Percentiles rank a stretch among this genome's conserved stretches.
phyloP scores from a whole-genome alignment of 2,113 vertebrate genomes.

The Ranitomeya variabilis region DNA sequence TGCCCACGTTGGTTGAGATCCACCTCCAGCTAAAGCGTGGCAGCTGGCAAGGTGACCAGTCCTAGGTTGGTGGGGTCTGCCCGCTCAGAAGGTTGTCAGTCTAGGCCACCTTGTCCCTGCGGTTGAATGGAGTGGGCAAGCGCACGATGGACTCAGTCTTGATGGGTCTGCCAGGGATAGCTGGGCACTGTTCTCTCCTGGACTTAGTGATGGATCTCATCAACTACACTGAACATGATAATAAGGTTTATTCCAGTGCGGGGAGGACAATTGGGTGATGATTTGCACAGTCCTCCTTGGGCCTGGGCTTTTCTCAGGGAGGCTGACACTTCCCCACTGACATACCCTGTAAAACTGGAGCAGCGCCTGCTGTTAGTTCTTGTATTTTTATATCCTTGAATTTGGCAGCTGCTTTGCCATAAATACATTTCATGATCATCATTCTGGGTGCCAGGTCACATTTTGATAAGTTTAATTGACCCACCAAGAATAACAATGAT shows the following conservation, averaged over 20 bases:
- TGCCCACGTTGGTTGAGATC: too few relatives aligned
- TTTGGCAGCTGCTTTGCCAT: background rate
- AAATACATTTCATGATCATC: slow-evolving; percentile 18
- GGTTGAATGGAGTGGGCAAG: too few relatives aligned
- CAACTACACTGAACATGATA: background rate
- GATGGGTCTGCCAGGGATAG: too few relatives aligned
- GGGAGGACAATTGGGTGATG: background rate
- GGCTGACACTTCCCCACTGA: background rate
- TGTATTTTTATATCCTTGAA: slow-evolving; percentile 11
- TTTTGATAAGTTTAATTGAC: slow-evolving; percentile 43
- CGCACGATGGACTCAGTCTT: too few relatives aligned
- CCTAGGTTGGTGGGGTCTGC: too few relatives aligned
- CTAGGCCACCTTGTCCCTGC: too few relatives aligned
- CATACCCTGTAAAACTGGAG: background rate
- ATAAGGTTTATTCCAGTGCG: background rate
- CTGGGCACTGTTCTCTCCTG: background rate
- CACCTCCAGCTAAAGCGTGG: too few relatives aligned
- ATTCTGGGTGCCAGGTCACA: slow-evolving; percentile 26
- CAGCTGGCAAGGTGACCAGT: too few relatives aligned
- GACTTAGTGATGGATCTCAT: background rate
- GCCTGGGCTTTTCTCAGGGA: background rate
- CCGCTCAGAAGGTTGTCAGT: too few relatives aligned
- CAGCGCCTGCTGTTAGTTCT: background rate
- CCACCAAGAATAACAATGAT: slow-evolving; percentile 48
- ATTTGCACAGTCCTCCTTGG: background rate